These are phyloP conservation scores for Sorex araneus DNA, from an alignment of 2,113 vertebrate species.

Conservation along the genomic window DNA sequence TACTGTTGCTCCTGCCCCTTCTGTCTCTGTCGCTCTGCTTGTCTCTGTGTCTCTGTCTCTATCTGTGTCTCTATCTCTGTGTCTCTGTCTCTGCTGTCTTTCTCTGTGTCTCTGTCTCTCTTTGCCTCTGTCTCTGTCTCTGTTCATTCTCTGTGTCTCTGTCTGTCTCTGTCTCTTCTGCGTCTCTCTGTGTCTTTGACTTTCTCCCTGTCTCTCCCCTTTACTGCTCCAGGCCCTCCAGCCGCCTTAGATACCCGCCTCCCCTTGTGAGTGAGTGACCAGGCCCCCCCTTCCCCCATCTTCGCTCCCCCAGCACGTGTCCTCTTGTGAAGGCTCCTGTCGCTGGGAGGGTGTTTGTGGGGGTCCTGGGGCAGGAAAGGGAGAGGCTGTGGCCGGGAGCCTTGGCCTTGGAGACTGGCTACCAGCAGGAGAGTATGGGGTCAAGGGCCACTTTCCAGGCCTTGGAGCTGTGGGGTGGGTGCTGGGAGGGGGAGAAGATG, in stretches of 20 bases:
- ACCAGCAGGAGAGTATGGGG: too few relatives aligned
- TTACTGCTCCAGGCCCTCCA: neutral
- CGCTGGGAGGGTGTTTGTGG: neutral
- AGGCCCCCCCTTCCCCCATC: neutral
- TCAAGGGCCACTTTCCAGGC: too few relatives aligned
- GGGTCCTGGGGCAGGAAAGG: neutral
- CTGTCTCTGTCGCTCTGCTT: neutral
- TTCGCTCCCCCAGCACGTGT: neutral
- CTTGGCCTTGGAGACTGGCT: too few relatives aligned
- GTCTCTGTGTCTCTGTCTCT: neutral
- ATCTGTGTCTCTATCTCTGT: neutral
- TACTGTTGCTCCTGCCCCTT: rapidly evolving
- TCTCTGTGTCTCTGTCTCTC: neutral
- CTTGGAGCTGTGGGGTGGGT: too few relatives aligned
- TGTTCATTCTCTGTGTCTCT: neutral
- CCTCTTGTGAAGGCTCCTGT: too few relatives aligned
- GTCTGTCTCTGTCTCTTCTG: neutral
- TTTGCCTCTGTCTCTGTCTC: neutral
- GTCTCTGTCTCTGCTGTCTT: neutral
- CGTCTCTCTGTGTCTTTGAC: neutral
- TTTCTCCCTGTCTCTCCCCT: neutral
- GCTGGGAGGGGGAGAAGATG: too few relatives aligned
- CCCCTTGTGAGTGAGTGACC: neutral
- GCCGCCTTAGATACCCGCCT: too few relatives aligned
- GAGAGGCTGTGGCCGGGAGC: too few relatives aligned